phyloP scores from a whole-genome alignment of 2,113 vertebrate genomes.

The Sinocyclocheilus rhinocerous region DNA sequence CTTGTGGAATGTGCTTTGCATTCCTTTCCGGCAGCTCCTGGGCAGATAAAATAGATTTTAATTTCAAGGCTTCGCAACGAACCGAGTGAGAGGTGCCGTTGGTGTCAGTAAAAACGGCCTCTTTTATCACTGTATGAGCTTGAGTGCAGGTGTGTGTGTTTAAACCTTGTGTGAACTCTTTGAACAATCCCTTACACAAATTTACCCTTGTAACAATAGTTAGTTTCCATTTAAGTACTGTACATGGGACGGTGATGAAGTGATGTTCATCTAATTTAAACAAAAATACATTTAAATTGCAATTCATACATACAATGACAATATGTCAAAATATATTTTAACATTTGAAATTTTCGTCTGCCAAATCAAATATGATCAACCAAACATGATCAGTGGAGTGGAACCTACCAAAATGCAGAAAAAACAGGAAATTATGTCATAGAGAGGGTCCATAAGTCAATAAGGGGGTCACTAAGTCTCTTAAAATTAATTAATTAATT shows the following conservation, averaged over 20 bases:
- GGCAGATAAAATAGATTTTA: slow-evolving; percentile 54
- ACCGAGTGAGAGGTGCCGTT: background rate
- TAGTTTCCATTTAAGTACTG: background rate
- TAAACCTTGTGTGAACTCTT: background rate
- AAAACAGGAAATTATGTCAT: background rate
- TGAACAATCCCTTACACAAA: background rate
- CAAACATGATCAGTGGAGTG: background rate
- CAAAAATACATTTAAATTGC: slow-evolving; percentile 25
- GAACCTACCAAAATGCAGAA: background rate
- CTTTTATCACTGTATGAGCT: slow-evolving; percentile 39
- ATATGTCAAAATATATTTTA: no score
- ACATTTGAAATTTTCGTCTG: background rate
- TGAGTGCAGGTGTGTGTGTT: slow-evolving; percentile 35
- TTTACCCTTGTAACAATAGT: background rate
- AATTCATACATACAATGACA: background rate
- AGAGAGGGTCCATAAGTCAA: no score
- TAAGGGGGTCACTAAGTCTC: no score
- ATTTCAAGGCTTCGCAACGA: slow-evolving; percentile 46
- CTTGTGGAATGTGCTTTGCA: slow-evolving; percentile 61
- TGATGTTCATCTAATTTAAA: background rate
- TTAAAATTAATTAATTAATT: no score
- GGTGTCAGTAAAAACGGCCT: slow-evolving; percentile 30
- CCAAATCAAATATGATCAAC: background rate
- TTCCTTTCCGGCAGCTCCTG: slow-evolving; percentile 63
- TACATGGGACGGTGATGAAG: no score